Base-by-base conservation (phyloP, 2,888 invertebrate species). In the Brachyopa scutellaris region DNA sequence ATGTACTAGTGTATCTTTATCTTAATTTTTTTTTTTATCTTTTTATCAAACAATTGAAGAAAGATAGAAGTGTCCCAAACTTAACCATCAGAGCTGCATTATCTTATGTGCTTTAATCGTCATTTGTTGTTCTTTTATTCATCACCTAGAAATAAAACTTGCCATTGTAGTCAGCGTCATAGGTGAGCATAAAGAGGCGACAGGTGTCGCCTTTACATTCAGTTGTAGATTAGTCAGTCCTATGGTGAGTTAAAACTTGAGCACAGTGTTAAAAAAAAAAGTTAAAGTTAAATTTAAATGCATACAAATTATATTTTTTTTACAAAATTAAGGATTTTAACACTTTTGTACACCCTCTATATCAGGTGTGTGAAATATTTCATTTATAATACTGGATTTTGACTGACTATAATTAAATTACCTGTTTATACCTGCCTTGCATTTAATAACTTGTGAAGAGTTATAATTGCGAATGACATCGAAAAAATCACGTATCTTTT, bases 121-220 rank as follows among this genome's bases (percentile, higher is more conserved):
- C 17, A 17, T 7, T 57, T 40, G 38, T 57, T 40, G n/a, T n/a
- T n/a, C n/a, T n/a, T n/a, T n/a, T n/a, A n/a, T 29, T 26, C 17
- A 40, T 57, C 57, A 38, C 5, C 40, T 17, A 5, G 26, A 40
- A 40, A 57, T 40, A 57, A n/a, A n/a, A n/a, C n/a, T n/a, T n/a
- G n/a, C n/a, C n/a, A n/a, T n/a, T n/a, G n/a, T n/a, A n/a, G n/a
- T n/a, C n/a, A n/a, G n/a, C n/a, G 26, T 40, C 40, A 40, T 26
- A 13, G 26, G n/a, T 29, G 17, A n/a, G 15, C 15, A 40, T 57
- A 57, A 40, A 40, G 40, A n/a, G 23, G 13, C 0, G 23, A 23
- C 23, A 3, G 13, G 13, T 9, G 55, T 19, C 6, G 7, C 21
- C 7, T 13, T 7, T 55, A 23, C 9, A 15, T 26, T 57, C 57